These are phyloP conservation scores for Ptilonorhynchus violaceus DNA, from an alignment of 2,113 vertebrate species.

Conservation along the genomic window DNA sequence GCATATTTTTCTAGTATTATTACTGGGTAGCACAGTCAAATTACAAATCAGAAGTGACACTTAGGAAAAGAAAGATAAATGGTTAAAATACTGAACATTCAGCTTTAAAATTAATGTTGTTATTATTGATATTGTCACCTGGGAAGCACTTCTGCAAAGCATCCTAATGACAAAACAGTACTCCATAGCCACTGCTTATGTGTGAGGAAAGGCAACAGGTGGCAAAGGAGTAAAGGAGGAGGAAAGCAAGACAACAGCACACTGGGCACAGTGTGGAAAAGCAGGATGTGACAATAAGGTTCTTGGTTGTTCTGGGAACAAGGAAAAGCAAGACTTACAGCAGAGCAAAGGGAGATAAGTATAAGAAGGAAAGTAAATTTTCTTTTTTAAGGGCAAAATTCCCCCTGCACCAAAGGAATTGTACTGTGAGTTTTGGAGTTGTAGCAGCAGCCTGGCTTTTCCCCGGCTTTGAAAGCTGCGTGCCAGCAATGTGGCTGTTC, in stretches of 20 bases:
- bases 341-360: background rate
- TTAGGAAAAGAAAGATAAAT: background rate
- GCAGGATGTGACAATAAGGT: background rate
- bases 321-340: background rate
- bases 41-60: background rate
- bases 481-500: fast-evolving
- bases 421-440: background rate
- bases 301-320: background rate
- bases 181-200: background rate
- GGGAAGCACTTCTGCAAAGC: background rate
- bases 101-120: background rate
- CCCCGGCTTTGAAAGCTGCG: background rate
- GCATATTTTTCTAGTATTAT: background rate
- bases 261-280: fast-evolving
- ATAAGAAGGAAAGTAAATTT: background rate
- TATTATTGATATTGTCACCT: background rate
- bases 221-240: background rate
- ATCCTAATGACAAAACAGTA: background rate
- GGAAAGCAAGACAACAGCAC: background rate
- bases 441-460: background rate
- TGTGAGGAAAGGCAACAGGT: background rate
- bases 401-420: background rate
- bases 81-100: background rate
- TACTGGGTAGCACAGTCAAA: background rate
- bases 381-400: background rate